Conservation (phyloP, 2,888 invertebrate species). For the Cephonodes hylas region DNA sequence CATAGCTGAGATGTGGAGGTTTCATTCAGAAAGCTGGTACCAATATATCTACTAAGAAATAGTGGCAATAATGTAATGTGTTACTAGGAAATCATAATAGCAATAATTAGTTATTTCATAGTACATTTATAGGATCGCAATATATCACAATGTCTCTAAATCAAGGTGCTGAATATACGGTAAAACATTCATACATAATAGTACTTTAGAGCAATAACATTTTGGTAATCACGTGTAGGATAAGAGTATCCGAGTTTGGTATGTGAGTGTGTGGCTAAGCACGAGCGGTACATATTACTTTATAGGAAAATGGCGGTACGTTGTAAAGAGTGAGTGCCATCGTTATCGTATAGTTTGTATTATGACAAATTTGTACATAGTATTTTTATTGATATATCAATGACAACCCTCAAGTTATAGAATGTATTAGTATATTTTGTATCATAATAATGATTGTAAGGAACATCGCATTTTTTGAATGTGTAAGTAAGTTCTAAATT, state of each 20-base stretch:
- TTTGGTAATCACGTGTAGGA: background rate
- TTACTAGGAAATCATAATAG: background rate
- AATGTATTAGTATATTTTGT: conserved; percentile 43
- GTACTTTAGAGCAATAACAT: background rate
- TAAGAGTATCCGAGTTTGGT: background rate
- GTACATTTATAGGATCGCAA: background rate
- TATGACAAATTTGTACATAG: conserved; percentile 70
- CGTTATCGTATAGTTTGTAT: conserved; percentile 46
- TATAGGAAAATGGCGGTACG: conserved; percentile 51
- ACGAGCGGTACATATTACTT: conserved; percentile 65
- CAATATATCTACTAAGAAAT: conserved; percentile 2
- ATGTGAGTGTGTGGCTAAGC: background rate
- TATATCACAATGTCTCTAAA: background rate
- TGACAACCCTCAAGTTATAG: conserved; percentile 34
- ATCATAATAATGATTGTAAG: conserved; percentile 44
- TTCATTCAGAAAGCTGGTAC: background rate
- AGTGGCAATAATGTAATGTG: background rate
- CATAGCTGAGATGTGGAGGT: too few species aligned
- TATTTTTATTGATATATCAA: conserved; percentile 52
- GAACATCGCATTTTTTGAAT: conserved; percentile 53
- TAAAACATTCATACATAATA: conserved; percentile 5
- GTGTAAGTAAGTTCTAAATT: conserved; percentile 50
- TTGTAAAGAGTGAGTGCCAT: conserved; percentile 76
- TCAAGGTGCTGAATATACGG: conserved; percentile 9
- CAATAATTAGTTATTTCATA: background rate